Percentiles rank a stretch among this genome's conserved stretches.
phyloP scores from a whole-genome alignment of 2,888 invertebrate genomes.

The Conus canariensis region DNA sequence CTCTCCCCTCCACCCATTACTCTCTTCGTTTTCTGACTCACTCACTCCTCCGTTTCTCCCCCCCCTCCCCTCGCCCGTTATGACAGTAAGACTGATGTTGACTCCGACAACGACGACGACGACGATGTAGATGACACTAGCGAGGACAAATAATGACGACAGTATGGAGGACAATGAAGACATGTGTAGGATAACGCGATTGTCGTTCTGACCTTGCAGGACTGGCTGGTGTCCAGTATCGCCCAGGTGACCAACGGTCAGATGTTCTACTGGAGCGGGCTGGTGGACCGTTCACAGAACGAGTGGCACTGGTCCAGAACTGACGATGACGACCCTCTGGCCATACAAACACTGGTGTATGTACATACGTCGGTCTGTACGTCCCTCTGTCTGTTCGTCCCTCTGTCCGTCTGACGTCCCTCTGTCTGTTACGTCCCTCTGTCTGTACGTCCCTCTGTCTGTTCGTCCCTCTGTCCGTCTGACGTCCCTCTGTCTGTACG shows the following conservation, averaged over 20 bases:
- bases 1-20: no score
- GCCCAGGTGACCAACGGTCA: neutral
- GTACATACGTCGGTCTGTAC: neutral
- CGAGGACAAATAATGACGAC: neutral
- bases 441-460: neutral
- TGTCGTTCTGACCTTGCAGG: neutral
- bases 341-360: neutral
- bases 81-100: no score
- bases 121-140: neutral
- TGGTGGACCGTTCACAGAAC: constrained; percentile 3
- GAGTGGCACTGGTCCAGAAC: constrained; percentile 4
- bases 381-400: neutral
- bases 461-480: neutral
- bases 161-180: neutral
- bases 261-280: neutral
- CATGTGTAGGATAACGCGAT: neutral
- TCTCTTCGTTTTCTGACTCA: no score
- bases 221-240: constrained; percentile 1
- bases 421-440: neutral
- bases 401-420: neutral
- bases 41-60: no score
- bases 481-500: neutral
- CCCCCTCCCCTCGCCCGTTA: no score
- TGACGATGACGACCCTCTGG: neutral
- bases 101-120: neutral